These are phyloP conservation scores for Stichopus chloronotus DNA, from an alignment of 35 echinoderm and acorn worm species.

Conservation along the genomic window DNA sequence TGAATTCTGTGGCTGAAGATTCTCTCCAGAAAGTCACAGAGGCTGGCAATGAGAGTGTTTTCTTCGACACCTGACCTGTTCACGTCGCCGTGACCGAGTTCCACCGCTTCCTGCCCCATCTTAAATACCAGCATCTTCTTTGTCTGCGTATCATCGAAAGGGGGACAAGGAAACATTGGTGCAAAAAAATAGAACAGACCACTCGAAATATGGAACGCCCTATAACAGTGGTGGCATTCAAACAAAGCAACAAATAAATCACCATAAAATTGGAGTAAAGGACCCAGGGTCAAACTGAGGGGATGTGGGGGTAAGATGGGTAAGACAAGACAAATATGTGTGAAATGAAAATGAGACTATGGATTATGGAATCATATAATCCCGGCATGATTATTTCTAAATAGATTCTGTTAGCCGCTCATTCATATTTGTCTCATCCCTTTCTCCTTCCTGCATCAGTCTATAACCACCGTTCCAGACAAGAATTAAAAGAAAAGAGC, in stretches of 20 bases:
- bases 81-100: constrained; percentile 93
- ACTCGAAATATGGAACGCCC: too few species aligned
- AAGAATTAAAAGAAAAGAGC: background rate
- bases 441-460: background rate
- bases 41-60: constrained; percentile 92
- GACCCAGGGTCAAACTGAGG: background rate
- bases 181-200: too few species aligned
- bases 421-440: background rate
- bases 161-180: too few species aligned
- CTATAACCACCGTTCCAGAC: background rate
- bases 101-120: constrained; percentile 98
- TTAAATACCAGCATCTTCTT: constrained; percentile 97
- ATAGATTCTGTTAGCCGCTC: background rate
- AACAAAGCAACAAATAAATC: too few species aligned
- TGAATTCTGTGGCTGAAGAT: constrained; percentile 91
- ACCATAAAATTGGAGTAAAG: background rate
- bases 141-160: constrained; percentile 59
- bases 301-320: background rate
- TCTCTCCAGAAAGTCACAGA: constrained; percentile 95
- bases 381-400: background rate
- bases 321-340: background rate
- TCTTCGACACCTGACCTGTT: constrained; percentile 90
- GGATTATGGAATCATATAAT: background rate
- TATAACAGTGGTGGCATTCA: too few species aligned
- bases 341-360: background rate